Evolutionary conservation across 2,888 invertebrate species (phyloP), one percentile per base, ranked within the genome.

Genomic region (Euplagia quadripunctaria): DNA sequence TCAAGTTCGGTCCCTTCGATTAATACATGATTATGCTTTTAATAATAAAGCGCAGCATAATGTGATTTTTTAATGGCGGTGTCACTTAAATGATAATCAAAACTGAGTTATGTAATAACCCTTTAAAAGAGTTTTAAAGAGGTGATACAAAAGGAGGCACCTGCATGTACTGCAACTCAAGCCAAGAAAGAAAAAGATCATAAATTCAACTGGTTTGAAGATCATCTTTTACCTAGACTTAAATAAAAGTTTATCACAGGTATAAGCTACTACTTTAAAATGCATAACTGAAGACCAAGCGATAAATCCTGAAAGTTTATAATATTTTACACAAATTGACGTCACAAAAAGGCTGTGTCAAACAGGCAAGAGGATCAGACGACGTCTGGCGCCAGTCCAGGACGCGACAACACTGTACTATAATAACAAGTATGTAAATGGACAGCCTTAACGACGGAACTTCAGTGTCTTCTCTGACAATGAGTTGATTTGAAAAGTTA

Each of bases 361-460:
- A 71, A 77, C 20, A 64, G 66, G 72, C 14, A 63, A 71, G 71
- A 74, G 46, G 65, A 72, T 77, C 82, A 83, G 72, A 74, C 42
- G 7, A 70, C 51, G 68, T 51, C 31, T 72, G 72, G 72, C 72
- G 64, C 51, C 67, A 64, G 52, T 63, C 72, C 63, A 68, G 49
- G 16, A 8, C 20, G 20, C 41, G 20, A 76, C 67, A 81, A 75
- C 68, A 70, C 14, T 61, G 3, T 70, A 72, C 68, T 68, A 69
- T 68, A 72, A 76, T 75, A 83, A 79, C 68, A 70, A 80, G 31
- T 72, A 74, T 8, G 67, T 17, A 75, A 75, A 78, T 73, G 43
- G 43, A 73, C 73, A 74, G 20, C 64, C 64, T 58, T 75, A 83
- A 82, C 74, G 75, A 55, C 70, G 55, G 63, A 75, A 79, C 71